Percentiles rank a stretch among this genome's conserved stretches.
Evolutionary conservation across 2,113 vertebrate species (phyloP).

Genomic region (Paramormyrops kingsleyae): DNA sequence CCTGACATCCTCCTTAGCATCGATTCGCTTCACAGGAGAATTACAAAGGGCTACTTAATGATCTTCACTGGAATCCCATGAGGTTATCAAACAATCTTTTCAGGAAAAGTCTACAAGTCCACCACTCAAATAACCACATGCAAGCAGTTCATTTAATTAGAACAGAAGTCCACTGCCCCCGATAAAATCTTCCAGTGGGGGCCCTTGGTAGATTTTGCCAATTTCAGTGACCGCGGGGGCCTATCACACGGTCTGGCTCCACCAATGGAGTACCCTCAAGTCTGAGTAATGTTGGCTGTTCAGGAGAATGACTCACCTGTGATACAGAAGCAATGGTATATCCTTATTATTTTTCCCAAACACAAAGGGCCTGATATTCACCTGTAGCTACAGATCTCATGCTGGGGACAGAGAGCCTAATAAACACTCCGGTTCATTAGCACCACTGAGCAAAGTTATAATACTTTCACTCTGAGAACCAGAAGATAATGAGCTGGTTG

Average conservation of each 20-base stretch:
- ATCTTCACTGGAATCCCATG: neutral
- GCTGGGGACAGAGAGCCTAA: neutral
- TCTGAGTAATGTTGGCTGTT: neutral
- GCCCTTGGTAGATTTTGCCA: neutral
- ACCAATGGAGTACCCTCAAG: neutral
- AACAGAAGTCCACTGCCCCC: neutral
- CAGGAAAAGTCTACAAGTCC: neutral
- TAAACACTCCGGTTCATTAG: neutral
- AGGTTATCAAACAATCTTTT: neutral
- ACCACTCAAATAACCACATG: neutral
- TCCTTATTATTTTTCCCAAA: neutral
- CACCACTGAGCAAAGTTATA: neutral
- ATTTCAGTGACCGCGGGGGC: neutral
- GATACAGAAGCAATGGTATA: neutral
- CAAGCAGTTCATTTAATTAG: neutral
- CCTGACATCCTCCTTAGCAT: neutral
- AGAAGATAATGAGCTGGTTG: neutral
- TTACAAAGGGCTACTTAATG: neutral
- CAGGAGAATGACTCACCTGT: neutral
- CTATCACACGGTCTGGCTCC: neutral
- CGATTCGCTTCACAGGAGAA: neutral
- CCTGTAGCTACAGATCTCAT: neutral
- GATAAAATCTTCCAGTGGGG: neutral
- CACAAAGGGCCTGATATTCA: neutral
- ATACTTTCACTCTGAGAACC: neutral